phyloP scores from a whole-genome alignment of 1,140 invertebrate species.

The Drusus annulatus region DNA sequence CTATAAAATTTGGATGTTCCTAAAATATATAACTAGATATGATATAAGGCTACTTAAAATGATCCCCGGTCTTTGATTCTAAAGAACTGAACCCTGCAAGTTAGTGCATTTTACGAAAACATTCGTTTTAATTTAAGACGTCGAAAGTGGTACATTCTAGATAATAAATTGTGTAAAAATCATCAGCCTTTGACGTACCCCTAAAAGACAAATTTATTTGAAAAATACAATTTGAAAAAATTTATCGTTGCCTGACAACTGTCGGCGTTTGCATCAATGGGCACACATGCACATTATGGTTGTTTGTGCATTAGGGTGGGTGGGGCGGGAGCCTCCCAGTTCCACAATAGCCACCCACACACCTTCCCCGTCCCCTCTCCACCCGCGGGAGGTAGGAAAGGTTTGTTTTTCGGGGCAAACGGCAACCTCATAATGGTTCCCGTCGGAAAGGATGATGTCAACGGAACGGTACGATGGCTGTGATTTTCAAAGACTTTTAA shows the following conservation, averaged over 20 bases:
- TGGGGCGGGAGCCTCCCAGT: not conserved
- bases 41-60: too few species aligned
- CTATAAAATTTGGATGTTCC: too few species aligned
- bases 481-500: not conserved
- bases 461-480: not conserved
- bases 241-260: constrained; percentile 50
- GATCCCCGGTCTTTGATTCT: too few species aligned
- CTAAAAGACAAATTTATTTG: too few species aligned
- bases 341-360: not conserved
- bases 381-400: not conserved
- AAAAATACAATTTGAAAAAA: not conserved
- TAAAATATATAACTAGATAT: too few species aligned
- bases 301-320: not conserved
- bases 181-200: too few species aligned
- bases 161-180: too few species aligned
- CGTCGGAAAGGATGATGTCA: constrained; percentile 28
- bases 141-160: too few species aligned
- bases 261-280: constrained; percentile 45
- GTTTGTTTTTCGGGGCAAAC: constrained; percentile 53
- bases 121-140: too few species aligned
- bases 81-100: too few species aligned
- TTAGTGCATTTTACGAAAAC: too few species aligned
- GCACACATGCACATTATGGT: constrained; percentile 43
- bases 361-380: not conserved
- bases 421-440: constrained; percentile 49